phyloP scores from a whole-genome alignment of 1,140 invertebrate genomes.

The Papilio dardanus region DNA sequence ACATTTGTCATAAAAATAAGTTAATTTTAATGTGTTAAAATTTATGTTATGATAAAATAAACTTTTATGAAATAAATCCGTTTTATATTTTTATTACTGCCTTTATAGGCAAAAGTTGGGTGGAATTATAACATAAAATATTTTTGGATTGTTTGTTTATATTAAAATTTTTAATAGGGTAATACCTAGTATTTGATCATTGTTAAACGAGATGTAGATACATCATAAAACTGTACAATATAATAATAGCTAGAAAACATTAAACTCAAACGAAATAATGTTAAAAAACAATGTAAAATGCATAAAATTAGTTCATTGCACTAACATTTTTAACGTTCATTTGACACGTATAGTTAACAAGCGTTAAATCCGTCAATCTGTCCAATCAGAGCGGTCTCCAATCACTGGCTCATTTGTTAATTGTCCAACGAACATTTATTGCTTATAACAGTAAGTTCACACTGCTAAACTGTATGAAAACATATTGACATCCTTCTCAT shows the following conservation, averaged over 20 bases:
- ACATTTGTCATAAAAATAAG: neutral
- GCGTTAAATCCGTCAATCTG: neutral
- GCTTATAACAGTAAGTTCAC: neutral
- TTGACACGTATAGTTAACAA: slow-evolving; percentile 7
- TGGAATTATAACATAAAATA: neutral
- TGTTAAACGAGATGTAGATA: neutral
- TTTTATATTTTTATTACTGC: neutral
- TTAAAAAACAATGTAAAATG: neutral
- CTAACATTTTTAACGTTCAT: neutral
- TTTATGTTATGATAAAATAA: slow-evolving; percentile 10
- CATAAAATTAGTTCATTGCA: neutral
- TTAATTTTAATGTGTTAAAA: slow-evolving; percentile 3
- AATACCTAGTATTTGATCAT: neutral
- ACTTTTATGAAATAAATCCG: neutral
- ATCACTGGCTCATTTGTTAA: neutral
- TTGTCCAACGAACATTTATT: neutral
- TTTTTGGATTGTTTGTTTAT: neutral
- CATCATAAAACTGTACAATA: neutral
- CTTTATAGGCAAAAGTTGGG: neutral
- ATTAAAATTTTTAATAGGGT: neutral
- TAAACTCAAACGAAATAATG: too few species aligned
- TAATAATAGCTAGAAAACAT: too few species aligned
- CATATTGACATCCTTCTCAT: neutral
- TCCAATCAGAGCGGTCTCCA: slow-evolving; percentile 1
- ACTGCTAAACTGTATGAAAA: neutral